A percentile compares a stretch with the other conserved stretches of the same genome.
These are phyloP conservation scores for Calosoma granatense DNA, from an alignment of 1,140 invertebrate genomes.

Conservation along the genomic window DNA sequence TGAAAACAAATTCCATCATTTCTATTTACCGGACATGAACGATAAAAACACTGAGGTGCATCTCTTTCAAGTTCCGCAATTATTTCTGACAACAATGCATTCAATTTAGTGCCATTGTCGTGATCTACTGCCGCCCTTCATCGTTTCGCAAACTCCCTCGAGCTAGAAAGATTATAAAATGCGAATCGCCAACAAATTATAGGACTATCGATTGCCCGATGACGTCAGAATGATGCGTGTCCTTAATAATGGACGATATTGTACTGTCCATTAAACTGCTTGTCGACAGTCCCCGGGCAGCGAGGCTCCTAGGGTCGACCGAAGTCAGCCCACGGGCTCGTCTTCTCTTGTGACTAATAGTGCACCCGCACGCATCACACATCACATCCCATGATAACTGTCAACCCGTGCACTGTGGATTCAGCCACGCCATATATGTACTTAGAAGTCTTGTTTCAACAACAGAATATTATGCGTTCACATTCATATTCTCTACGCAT, in stretches of 20 bases:
- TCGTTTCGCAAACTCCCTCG: background rate
- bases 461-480: too few species aligned
- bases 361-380: too few species aligned
- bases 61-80: background rate
- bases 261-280: slow-evolving; percentile 1
- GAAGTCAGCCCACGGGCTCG: too few species aligned
- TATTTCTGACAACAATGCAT: background rate
- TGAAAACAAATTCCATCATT: background rate
- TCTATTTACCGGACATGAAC: background rate
- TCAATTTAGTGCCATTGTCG: slow-evolving; percentile 6
- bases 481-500: too few species aligned
- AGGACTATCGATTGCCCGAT: background rate
- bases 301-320: too few species aligned
- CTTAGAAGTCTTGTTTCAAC: too few species aligned
- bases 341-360: too few species aligned
- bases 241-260: slow-evolving; percentile 1
- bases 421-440: too few species aligned
- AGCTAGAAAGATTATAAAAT: slow-evolving; percentile 4
- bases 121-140: background rate
- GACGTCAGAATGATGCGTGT: background rate
- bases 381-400: too few species aligned
- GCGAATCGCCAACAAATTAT: slow-evolving; percentile 4
- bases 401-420: too few species aligned
- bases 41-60: background rate
- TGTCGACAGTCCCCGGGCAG: background rate